Percentiles rank a stretch among this genome's conserved stretches.
phyloP scores from a whole-genome alignment of 2,888 invertebrate genomes.

The Phyto melanocephala region DNA sequence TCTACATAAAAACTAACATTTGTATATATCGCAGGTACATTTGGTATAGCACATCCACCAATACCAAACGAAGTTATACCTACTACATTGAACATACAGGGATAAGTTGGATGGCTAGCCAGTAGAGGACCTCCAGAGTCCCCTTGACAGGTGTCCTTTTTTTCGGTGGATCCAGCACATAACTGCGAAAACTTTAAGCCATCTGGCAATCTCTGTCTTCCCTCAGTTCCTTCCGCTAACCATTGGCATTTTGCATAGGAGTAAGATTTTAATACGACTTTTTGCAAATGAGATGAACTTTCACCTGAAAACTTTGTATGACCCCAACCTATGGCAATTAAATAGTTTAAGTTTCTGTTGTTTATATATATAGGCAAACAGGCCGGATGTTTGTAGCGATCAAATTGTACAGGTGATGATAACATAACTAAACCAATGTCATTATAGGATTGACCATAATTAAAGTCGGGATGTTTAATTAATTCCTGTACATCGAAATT shows the following conservation, averaged over 20 bases:
- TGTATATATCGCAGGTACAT: constrained; percentile 72
- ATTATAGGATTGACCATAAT: constrained; percentile 76
- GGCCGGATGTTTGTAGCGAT: constrained; percentile 78
- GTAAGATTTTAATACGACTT: constrained; percentile 80
- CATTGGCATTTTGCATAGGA: constrained; percentile 65
- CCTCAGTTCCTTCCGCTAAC: constrained; percentile 56
- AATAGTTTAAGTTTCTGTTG: constrained; percentile 64
- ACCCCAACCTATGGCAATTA: constrained; percentile 80
- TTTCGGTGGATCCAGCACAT: constrained; percentile 70
- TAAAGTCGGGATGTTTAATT: constrained; percentile 78
- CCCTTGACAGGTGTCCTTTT: constrained; percentile 73
- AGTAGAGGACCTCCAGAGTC: constrained; percentile 75
- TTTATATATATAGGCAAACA: constrained; percentile 77
- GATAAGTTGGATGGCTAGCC: constrained; percentile 69
- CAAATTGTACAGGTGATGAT: constrained; percentile 74
- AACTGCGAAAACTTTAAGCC: constrained; percentile 68
- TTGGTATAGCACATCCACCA: constrained; percentile 70
- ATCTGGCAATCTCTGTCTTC: constrained; percentile 60
- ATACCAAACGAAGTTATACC: constrained; percentile 72
- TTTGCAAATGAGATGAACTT: constrained; percentile 78
- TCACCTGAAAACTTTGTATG: constrained; percentile 73
- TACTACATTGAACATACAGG: constrained; percentile 72
- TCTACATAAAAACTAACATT: constrained; percentile 70
- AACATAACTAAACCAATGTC: constrained; percentile 81
- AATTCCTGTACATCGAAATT: constrained; percentile 70